Base-by-base conservation (phyloP, 2,113 vertebrate genomes). In the Nannobrachium achirus region DNA sequence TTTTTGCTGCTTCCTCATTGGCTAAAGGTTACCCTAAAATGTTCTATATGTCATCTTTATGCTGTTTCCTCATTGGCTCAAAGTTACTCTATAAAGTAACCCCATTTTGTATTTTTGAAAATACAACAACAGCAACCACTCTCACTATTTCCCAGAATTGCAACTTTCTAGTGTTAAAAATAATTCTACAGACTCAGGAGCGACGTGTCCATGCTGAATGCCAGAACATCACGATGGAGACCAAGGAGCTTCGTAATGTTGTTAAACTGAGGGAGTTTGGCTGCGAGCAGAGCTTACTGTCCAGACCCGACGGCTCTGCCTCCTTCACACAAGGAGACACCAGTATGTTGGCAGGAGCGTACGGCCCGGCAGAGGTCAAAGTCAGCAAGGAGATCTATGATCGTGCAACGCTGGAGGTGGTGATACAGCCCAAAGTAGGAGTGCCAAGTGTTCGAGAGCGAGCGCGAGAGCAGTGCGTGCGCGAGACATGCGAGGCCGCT, bases 361-460 rank as follows among this genome's bases (percentile, higher is more conserved):
- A 98, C 0, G 97, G 97, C 20, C 97, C 97, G 0, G 94, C 93
- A 0, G 97, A 99, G 73, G 95, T 96, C 19, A 97, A 95, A 72
- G 64, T 95, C 81, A 98, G 93, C 83, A 95, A 93, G 50, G 96
- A 98, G 76, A 94, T 96, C 38, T 95, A 96, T 46, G 95, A 99
- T 70, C 91, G 96, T 16, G 94, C 96, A 0, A 95, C 95, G 0
- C 46, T 98, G 56, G 97, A 98, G 75, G 97, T 98, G 72, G 46
- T 97, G 72, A 87, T 99, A 4, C 94, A 95, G 58, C 94, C 95
- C 3, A 98, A 98, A 88, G 91, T 94, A 1, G 96, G 97, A 42
- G 84, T 97, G 25, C 91, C 96, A 48, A 92, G 97, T 0, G 94
- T 98, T 0, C 62, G 83, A 0, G 96, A 98, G 83, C 93, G 94